Conservation (phyloP, 2,888 invertebrate genomes). For the Perizoma affinitatum region DNA sequence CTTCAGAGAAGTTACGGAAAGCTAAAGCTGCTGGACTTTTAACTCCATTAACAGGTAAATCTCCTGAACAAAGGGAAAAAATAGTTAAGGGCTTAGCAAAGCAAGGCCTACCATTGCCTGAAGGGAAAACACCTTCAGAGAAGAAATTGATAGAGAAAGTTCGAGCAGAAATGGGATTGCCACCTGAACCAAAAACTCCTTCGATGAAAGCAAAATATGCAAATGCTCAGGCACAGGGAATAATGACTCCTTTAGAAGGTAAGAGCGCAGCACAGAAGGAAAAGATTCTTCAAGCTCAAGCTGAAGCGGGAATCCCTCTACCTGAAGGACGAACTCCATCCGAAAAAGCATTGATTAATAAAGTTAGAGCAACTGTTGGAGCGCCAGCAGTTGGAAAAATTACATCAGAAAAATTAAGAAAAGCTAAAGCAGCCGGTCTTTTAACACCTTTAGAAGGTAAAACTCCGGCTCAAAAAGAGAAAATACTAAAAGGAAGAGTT, state of each 20-base stretch:
- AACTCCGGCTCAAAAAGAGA: conserved; percentile 42
- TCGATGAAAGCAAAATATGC: conserved; percentile 33
- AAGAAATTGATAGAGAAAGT: conserved; percentile 42
- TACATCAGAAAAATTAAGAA: conserved; percentile 40
- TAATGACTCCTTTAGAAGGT: conserved; percentile 45
- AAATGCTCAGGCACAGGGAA: conserved; percentile 40
- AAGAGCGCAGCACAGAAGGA: conserved; percentile 44
- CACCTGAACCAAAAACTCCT: conserved; percentile 39
- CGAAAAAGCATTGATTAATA: conserved; percentile 41
- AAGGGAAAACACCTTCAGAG: conserved; percentile 50
- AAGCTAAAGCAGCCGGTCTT: conserved; percentile 34
- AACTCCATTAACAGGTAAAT: conserved; percentile 42
- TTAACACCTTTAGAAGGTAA: conserved; percentile 44
- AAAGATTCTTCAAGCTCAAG: conserved; percentile 35
- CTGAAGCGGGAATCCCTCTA: conserved; percentile 38
- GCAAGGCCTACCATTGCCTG: conserved; percentile 47
- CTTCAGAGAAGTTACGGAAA: conserved; percentile 41
- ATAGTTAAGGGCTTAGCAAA: conserved; percentile 42
- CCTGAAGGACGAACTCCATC: conserved; percentile 44
- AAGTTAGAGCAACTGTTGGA: conserved; percentile 20
- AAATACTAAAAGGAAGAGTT: conserved; percentile 39
- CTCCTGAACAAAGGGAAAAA: conserved; percentile 43
- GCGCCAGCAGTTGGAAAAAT: conserved; percentile 36
- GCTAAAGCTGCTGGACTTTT: conserved; percentile 34
- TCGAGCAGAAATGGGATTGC: conserved; percentile 38